phyloP scores from a whole-genome alignment of 2,888 invertebrate genomes.

The Fragum fragum region DNA sequence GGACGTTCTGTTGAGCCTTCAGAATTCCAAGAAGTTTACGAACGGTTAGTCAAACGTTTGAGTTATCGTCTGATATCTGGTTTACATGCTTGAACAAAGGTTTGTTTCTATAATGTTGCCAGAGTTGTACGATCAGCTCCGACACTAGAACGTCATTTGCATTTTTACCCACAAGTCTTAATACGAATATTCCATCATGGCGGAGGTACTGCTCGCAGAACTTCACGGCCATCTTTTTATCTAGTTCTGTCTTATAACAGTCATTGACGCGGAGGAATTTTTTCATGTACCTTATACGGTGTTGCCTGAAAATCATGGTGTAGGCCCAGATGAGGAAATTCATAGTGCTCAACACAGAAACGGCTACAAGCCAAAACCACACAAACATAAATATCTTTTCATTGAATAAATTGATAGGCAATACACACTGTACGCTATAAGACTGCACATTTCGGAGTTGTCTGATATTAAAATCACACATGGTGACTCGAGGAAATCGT shows the following conservation, averaged over 20 bases:
- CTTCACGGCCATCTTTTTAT: conserved; percentile 83
- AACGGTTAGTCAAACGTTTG: conserved; percentile 84
- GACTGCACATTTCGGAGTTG: conserved; percentile 87
- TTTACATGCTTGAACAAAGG: conserved; percentile 83
- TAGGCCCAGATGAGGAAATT: conserved; percentile 87
- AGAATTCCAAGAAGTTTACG: conserved; percentile 78
- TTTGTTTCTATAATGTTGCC: conserved; percentile 85
- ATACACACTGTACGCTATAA: conserved; percentile 87
- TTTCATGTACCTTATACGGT: conserved; percentile 83
- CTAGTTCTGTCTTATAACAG: conserved; percentile 83
- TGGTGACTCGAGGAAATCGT: conserved; percentile 86
- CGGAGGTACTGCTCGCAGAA: conserved; percentile 86
- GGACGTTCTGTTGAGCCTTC: conserved; percentile 77
- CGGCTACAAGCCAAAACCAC: conserved; percentile 88
- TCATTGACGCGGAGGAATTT: conserved; percentile 84
- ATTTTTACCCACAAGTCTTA: conserved; percentile 86
- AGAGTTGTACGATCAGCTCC: conserved; percentile 85
- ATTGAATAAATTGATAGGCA: conserved; percentile 85
- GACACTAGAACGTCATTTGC: conserved; percentile 87
- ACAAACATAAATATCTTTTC: conserved; percentile 87
- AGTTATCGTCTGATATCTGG: conserved; percentile 83
- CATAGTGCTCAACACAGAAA: conserved; percentile 86
- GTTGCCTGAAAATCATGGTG: conserved; percentile 83
- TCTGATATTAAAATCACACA: conserved; percentile 87
- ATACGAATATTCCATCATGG: conserved; percentile 86